These are phyloP conservation scores for Heteropelma amictum DNA, from an alignment of 2,888 invertebrate genomes.

Conservation along the genomic window DNA sequence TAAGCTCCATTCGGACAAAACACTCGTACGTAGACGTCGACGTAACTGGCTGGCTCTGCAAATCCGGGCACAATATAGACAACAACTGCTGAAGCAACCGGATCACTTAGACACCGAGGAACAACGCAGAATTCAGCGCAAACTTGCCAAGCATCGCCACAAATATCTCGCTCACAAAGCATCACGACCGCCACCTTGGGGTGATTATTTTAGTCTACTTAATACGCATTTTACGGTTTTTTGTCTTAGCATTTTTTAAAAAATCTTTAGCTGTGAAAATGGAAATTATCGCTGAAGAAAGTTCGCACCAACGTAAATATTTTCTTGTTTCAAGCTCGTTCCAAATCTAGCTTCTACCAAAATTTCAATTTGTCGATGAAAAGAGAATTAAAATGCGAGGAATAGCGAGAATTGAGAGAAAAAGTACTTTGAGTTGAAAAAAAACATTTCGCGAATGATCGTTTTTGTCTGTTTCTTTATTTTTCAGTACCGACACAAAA, in stretches of 20 bases:
- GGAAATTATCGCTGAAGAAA: no score
- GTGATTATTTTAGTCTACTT: slow-evolving; percentile 77
- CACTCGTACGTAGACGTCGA: slow-evolving; percentile 87
- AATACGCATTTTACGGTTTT: background rate
- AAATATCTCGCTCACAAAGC: slow-evolving; percentile 89
- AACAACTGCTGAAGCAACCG: slow-evolving; percentile 80
- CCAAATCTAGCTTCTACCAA: background rate
- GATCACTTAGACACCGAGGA: slow-evolving; percentile 84
- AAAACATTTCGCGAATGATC: background rate
- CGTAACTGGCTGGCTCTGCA: slow-evolving; percentile 93
- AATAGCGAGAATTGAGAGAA: no score
- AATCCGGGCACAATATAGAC: slow-evolving; percentile 86
- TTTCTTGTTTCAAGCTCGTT: background rate
- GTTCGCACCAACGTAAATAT: background rate
- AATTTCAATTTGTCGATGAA: no score
- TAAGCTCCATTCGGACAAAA: slow-evolving; percentile 95
- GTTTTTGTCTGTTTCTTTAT: background rate
- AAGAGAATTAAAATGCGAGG: no score
- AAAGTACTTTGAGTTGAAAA: no score
- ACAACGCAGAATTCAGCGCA: slow-evolving; percentile 87
- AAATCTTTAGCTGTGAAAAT: no score
- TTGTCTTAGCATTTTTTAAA: background rate
- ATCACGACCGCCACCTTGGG: slow-evolving; percentile 90
- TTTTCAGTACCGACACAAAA: slow-evolving; percentile 93
- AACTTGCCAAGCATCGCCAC: slow-evolving; percentile 89